These are phyloP conservation scores for Malurus splendens DNA, from an alignment of 2,797 vertebrate genomes.

Conservation along the genomic window DNA sequence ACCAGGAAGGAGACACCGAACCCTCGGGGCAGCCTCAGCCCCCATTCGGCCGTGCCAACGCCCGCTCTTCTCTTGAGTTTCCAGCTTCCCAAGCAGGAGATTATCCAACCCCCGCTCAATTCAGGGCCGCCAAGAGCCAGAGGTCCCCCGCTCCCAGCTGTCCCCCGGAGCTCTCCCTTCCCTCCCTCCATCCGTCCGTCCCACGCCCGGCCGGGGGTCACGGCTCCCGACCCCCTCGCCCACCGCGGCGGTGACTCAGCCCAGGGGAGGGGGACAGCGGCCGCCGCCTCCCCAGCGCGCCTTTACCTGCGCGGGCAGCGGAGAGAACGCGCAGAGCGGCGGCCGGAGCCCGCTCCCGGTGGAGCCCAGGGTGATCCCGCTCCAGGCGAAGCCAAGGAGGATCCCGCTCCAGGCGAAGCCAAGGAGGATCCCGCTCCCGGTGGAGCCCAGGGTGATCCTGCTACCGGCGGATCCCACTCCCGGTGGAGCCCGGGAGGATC, in stretches of 20 bases:
- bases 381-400: too few relatives aligned
- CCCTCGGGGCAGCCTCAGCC: neutral
- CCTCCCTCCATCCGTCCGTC: neutral
- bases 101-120: neutral
- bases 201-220: neutral
- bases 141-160: neutral
- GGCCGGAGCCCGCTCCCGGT: neutral
- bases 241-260: constrained; percentile 2
- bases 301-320: constrained; percentile 17
- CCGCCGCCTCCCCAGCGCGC: neutral
- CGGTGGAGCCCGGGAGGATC: too few relatives aligned
- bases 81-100: neutral
- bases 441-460: too few relatives aligned
- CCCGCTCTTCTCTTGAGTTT: neutral
- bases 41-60: neutral
- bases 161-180: neutral
- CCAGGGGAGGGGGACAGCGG: neutral
- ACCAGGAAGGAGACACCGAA: neutral
- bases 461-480: too few relatives aligned
- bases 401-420: too few relatives aligned
- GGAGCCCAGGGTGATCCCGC: too few relatives aligned
- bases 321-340: neutral
- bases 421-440: too few relatives aligned
- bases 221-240: neutral
- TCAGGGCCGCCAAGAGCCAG: neutral